Percentiles rank a stretch among this genome's conserved stretches.
Evolutionary conservation across 2,113 vertebrate species (phyloP).

Genomic region (Chamaetylas fuelleborni): DNA sequence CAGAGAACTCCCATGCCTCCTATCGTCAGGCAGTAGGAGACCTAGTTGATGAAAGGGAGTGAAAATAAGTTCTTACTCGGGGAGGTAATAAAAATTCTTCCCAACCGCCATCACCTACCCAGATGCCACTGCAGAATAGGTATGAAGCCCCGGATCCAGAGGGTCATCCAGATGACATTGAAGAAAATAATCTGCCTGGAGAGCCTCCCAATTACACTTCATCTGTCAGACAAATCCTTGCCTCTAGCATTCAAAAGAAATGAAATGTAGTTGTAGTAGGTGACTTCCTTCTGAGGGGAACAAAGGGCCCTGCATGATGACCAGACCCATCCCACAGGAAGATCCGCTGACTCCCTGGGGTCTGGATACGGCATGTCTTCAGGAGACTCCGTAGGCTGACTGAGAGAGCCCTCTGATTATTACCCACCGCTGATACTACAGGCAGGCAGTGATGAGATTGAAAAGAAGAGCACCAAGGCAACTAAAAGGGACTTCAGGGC

Average conservation of each 20-base stretch:
- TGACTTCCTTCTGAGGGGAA: neutral
- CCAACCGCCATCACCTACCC: too few species aligned
- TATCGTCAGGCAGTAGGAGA: neutral
- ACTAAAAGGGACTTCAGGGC: neutral
- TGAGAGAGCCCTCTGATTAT: neutral
- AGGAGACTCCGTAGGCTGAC: too few species aligned
- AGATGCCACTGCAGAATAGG: too few species aligned
- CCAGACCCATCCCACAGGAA: neutral
- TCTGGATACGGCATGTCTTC: too few species aligned
- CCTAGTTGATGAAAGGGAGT: too few species aligned
- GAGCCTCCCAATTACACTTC: neutral
- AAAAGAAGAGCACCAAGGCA: neutral
- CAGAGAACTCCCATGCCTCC: too few species aligned
- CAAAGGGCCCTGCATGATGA: too few species aligned
- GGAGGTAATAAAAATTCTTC: too few species aligned
- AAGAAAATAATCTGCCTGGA: neutral
- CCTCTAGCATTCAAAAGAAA: neutral
- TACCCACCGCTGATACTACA: neutral
- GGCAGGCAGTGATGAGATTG: neutral
- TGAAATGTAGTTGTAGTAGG: neutral
- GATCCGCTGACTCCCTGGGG: neutral
- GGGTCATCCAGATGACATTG: too few species aligned
- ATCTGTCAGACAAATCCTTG: neutral
- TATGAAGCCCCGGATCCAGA: neutral
- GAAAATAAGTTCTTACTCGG: too few species aligned